These are phyloP conservation scores for Albula goreensis DNA, from an alignment of 2,113 vertebrate genomes.

Conservation along the genomic window DNA sequence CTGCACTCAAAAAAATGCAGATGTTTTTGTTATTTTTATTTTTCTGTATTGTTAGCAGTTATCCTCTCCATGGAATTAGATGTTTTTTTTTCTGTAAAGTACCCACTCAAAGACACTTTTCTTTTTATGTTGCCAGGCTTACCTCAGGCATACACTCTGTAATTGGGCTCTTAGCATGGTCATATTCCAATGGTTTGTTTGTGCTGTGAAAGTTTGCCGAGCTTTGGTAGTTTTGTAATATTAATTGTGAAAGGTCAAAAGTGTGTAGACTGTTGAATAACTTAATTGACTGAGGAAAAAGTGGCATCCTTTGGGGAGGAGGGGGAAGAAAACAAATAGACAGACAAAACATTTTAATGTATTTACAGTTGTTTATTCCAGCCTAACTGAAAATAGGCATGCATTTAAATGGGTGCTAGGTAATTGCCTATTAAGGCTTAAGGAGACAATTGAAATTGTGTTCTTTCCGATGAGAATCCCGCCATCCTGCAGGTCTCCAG, in stretches of 20 bases:
- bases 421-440: not conserved
- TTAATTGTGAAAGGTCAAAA: slow-evolving; percentile 38
- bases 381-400: not conserved
- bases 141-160: slow-evolving; percentile 31
- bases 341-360: not conserved
- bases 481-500: not conserved
- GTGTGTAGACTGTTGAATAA: slow-evolving; percentile 40
- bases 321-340: slow-evolving; percentile 13
- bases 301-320: slow-evolving; percentile 36
- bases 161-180: slow-evolving; percentile 42
- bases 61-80: not conserved
- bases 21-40: not conserved
- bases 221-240: slow-evolving; percentile 23
- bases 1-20: not conserved
- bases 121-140: slow-evolving; percentile 27
- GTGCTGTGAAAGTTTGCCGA: slow-evolving; percentile 36
- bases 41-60: not conserved
- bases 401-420: not conserved
- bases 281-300: slow-evolving; percentile 57
- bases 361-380: not conserved
- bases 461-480: not conserved
- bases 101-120: slow-evolving; percentile 39
- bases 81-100: slow-evolving; percentile 35
- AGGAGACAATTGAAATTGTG: not conserved
- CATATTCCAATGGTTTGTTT: slow-evolving; percentile 42